Evolutionary conservation across 2,113 vertebrate species (phyloP), one percentile per base, ranked within the genome.

Genomic region (Pangasianodon hypophthalmus): DNA sequence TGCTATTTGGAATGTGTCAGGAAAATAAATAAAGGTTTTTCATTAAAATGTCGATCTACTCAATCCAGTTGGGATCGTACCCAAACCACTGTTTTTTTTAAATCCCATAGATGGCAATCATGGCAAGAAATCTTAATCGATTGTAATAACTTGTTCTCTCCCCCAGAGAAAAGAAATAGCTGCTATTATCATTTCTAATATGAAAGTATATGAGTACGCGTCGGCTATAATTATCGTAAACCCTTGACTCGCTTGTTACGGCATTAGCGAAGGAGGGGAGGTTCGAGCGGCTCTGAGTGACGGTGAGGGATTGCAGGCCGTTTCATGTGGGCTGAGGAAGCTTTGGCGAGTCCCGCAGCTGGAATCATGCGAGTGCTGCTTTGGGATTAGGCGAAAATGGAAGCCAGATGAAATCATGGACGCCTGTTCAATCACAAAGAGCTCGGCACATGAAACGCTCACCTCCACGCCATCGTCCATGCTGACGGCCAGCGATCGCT

Each of bases 361-460:
- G 88, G 91, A 90, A 91, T 90, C 88, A 90, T 86, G 79, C 80
- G 87, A 91, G 91, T 86, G 88, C 89, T 89, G 88, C 90, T 91
- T 77, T 89, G 85, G 90, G 92, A 92, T 91, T 92, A 92, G 90
- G 86, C 32, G 71, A 62, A 92, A 92, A 91, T 93, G 86, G 88
- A 91, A 92, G 60, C 86, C 91, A 93, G 92, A 93, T 92, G 92
- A 92, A 91, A 89, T 71, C 54, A 67, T 58, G 88, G 62, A 89
- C 46, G 81, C 16, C 81, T 88, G 88, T 81, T 88, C 90, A 41
- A 89, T 85, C 48, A 86, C 87, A 83, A 52, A 73, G 67, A 84
- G 82, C 83, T 54, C 86, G 50, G 80, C 19, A 46, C 69, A 77
- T 58, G 37, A 86, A 90, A 87, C 50, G 73, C 46, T 86, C 71